Base-by-base conservation (phyloP, 2,797 vertebrate species). In the Kryptolebias ocellatus region DNA sequence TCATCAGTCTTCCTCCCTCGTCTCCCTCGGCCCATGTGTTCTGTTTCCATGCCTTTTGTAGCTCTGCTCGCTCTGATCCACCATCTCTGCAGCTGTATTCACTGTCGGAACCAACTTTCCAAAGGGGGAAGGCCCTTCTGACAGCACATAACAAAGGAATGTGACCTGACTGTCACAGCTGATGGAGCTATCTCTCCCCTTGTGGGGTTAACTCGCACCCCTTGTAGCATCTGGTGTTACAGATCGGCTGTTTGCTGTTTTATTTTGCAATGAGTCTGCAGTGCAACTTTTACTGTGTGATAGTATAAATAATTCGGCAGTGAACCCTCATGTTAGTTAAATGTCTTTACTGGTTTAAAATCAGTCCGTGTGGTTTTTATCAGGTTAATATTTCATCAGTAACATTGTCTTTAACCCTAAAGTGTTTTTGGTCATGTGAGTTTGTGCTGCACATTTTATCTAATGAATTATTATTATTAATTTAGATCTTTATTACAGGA, bases 91-190 rank as follows among this genome's bases (percentile, higher is more conserved):
- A 88, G 87, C 87, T 90, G 85, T 73, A 81, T 86, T 75, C 78
- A 82, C 75, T 70, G 74, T 63, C 67, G 60, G 64, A 61, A 60
- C 56, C 70, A 76, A 83, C 74, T 87, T 89, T 86, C 81, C 80
- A 17, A 60, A 77, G 80, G 83, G 20, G 86, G 70, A 81, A 83
- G 72, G 80, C 70, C 83, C 73, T 2, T 83, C 67, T 3, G 71
- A 84, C 80, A 81, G 83, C 84, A 83, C 84, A 87, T 74, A 84
- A 86, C 87, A 85, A 83, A 85, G 81, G 88, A 88, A 91, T 89
- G 85, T 87, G 87, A 83, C 78, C 70, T 54, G 68, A 72, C 86
- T 81, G 79, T 89, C 83, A 78, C 80, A 89, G 87, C 85, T 86
- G 87, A 91, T 86, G 47, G 78, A 78, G 78, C 76, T 66, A 81